Evolutionary conservation across 2,113 vertebrate genomes (phyloP), one percentile per base, ranked within the genome.

Genomic region (Actinemys pallida): DNA sequence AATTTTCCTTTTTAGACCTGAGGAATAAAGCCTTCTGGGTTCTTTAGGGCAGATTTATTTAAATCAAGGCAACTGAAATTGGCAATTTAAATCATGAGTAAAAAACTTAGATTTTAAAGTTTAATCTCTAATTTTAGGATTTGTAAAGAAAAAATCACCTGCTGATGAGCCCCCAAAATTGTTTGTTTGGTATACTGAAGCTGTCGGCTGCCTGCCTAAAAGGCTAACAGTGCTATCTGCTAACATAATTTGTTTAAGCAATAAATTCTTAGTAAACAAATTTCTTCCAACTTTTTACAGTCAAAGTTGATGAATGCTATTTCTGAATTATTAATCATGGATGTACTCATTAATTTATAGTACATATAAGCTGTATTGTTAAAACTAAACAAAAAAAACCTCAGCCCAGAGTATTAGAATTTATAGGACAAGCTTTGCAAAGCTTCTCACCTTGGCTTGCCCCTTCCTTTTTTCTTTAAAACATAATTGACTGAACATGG

Each of bases 401-500:
- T 0, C 50, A 22, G 14, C 31, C 14, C 29, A 65, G 35, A 14
- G 10, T 47, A 4, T 53, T 84, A 14, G 6, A 89, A 76, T 53
- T 65, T 49, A 12, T 24, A 27, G 12, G 81, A 35, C 22, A 49
- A 84, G 4, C 8, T 53, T 94, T 82, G 29, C 47, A 75, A 87
- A 79, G 31, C 3, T 90, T 87, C 13, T 2, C 2, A 31, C 10
- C 9, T 8, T 8, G 1, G 86, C 47, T 5, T 85, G 56, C 76
- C 8, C 45, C 54, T 84, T 50, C 42, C 6, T 1, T 53, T 84
- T 57, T 49, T 49, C 42, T 57, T 56, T 89, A 53, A 81, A 39
- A 3, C 0, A 0, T 2, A 53, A 78, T 8, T 83, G 2, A 57
- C 49, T 94, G 65, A 42, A 49, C 53, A 65, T 10, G 6, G 42